phyloP scores from a whole-genome alignment of 2,113 vertebrate species.

The Dendrocopos noguchii region DNA sequence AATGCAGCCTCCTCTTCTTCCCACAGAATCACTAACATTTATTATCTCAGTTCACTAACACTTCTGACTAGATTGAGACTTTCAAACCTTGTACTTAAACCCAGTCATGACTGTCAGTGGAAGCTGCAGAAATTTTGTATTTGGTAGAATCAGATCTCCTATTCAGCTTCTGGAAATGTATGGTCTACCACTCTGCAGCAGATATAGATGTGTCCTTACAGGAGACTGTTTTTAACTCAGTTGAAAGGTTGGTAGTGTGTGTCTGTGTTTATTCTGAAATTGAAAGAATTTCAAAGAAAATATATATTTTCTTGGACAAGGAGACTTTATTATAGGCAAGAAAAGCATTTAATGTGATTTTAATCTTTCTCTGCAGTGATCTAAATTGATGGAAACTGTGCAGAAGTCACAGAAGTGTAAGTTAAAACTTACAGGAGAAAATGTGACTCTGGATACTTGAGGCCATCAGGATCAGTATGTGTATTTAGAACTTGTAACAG shows the following conservation, averaged over 20 bases:
- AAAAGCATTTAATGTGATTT: not conserved
- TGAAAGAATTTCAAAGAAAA: not conserved
- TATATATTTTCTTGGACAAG: fast-evolving
- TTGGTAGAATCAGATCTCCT: not conserved
- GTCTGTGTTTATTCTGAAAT: not conserved
- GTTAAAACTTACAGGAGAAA: not conserved
- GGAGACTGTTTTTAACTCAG: not conserved
- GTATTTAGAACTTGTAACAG: not conserved
- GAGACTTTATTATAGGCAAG: not conserved
- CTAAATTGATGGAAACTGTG: not conserved
- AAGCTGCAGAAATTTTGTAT: not conserved
- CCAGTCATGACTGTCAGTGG: not conserved
- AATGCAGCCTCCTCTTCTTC: not conserved
- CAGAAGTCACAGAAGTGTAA: not conserved
- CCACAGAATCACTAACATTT: not conserved
- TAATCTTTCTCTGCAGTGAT: not conserved
- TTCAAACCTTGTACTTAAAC: not conserved
- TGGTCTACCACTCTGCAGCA: not conserved
- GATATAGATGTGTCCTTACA: not conserved
- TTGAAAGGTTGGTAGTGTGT: not conserved
- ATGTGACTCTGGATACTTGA: not conserved
- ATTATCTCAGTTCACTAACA: not conserved
- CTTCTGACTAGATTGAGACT: not conserved
- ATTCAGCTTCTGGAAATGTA: not conserved
- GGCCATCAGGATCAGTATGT: not conserved